A percentile compares a stretch with the other conserved stretches of the same genome.
Evolutionary conservation across 2,888 invertebrate species (phyloP).

Genomic region (Electrophaes corylata): DNA sequence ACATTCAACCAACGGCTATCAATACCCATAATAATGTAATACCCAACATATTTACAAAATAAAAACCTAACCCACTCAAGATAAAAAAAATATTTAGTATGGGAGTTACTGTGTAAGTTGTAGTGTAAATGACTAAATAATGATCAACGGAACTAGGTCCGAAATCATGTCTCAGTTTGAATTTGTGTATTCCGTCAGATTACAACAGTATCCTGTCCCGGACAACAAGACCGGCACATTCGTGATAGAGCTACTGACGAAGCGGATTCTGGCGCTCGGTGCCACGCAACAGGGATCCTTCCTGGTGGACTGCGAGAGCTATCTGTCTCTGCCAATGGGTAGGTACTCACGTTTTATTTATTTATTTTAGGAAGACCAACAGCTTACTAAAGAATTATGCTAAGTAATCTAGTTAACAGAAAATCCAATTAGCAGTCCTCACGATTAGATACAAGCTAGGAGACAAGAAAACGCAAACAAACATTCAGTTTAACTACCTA

Average conservation of each 20-base stretch:
- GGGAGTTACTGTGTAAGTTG: slow-evolving; percentile 87
- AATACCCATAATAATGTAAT: too few species aligned
- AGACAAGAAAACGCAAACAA: too few species aligned
- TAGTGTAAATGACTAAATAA: background rate
- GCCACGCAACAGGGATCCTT: slow-evolving; percentile 95
- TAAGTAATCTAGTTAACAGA: too few species aligned
- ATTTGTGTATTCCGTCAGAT: slow-evolving; percentile 66
- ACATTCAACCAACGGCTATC: too few species aligned
- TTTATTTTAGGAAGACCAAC: too few species aligned
- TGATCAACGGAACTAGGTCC: background rate
- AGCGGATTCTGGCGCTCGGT: slow-evolving; percentile 93
- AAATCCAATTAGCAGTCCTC: too few species aligned
- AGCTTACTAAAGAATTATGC: too few species aligned
- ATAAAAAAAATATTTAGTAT: slow-evolving; percentile 69
- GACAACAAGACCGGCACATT: slow-evolving; percentile 96
- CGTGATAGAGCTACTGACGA: slow-evolving; percentile 93
- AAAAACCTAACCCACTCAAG: slow-evolving; percentile 25
- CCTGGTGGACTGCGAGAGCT: slow-evolving; percentile 97
- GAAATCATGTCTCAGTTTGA: background rate
- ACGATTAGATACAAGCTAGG: too few species aligned
- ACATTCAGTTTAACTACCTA: too few species aligned
- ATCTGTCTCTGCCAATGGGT: slow-evolving; percentile 90
- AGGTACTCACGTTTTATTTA: too few species aligned
- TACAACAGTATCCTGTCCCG: slow-evolving; percentile 94
- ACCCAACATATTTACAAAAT: too few species aligned